A percentile compares a stretch with the other conserved stretches of the same genome.
These are phyloP conservation scores for Coelinius sp. DNA, from an alignment of 2,888 invertebrate genomes.

Conservation along the genomic window DNA sequence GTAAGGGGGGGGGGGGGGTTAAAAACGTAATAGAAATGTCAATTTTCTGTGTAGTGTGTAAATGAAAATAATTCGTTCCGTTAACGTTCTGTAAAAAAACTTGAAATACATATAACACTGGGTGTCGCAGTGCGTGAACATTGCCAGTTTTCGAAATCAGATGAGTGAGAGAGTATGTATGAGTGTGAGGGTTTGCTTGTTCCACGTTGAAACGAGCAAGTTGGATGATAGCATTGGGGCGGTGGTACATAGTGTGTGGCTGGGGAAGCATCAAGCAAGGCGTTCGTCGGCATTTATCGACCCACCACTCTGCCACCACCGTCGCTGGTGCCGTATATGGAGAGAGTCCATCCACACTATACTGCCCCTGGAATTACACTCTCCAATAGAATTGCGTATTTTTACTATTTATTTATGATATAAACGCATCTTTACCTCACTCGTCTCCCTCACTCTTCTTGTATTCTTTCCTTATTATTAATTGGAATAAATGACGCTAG, in stretches of 20 bases:
- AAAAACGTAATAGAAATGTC: too few species aligned
- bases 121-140: background rate
- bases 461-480: background rate
- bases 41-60: too few species aligned
- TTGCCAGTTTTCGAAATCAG: background rate
- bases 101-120: background rate
- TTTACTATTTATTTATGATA: conserved; percentile 43
- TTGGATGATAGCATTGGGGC: conserved; percentile 50
- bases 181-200: background rate
- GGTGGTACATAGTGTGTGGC: conserved; percentile 53
- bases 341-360: conserved; percentile 40
- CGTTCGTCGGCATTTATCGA: conserved; percentile 66
- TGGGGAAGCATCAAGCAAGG: conserved; percentile 57
- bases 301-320: conserved; percentile 66
- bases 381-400: conserved; percentile 43
- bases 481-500: too few species aligned
- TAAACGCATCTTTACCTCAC: conserved; percentile 24
- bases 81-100: too few species aligned
- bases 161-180: conserved; percentile 4
- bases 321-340: conserved; percentile 41
- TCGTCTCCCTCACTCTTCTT: conserved; percentile 6
- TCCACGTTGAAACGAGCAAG: background rate
- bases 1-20: too few species aligned
- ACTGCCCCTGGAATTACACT: conserved; percentile 59
- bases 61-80: background rate